Evolutionary conservation across 2,113 vertebrate species (phyloP).

Genomic region (Motacilla tschutschensis): DNA sequence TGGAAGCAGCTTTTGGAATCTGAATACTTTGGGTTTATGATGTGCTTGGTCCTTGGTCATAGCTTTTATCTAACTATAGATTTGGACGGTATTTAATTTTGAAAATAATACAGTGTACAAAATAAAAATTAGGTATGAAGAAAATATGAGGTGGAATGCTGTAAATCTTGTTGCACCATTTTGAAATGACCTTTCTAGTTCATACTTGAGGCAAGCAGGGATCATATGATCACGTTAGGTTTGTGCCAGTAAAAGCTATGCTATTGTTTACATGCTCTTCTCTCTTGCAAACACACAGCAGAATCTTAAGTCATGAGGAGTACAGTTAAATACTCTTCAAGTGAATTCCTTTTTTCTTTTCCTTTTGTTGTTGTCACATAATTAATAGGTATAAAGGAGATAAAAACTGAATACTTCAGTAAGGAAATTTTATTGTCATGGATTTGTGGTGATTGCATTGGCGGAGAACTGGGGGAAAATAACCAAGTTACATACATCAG

Average conservation of each 20-base stretch:
- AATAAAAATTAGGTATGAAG: background rate
- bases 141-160: background rate
- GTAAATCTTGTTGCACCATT: background rate
- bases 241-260: background rate
- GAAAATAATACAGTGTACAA: background rate
- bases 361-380: background rate
- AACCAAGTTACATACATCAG: background rate
- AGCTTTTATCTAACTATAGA: background rate
- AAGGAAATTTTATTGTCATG: background rate
- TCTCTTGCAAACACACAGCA: background rate
- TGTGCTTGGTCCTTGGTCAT: background rate
- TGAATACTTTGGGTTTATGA: background rate
- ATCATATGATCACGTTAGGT: background rate
- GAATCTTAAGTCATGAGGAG: background rate
- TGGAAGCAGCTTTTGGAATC: background rate
- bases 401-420: background rate
- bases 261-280: background rate
- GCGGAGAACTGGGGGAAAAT: background rate
- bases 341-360: background rate
- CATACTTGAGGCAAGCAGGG: background rate
- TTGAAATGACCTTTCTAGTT: conserved; percentile 3
- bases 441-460: background rate
- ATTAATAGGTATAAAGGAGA: background rate
- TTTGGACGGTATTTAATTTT: background rate
- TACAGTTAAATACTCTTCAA: background rate